phyloP scores from a whole-genome alignment of 2,797 vertebrate genomes.

The Chelmon rostratus region DNA sequence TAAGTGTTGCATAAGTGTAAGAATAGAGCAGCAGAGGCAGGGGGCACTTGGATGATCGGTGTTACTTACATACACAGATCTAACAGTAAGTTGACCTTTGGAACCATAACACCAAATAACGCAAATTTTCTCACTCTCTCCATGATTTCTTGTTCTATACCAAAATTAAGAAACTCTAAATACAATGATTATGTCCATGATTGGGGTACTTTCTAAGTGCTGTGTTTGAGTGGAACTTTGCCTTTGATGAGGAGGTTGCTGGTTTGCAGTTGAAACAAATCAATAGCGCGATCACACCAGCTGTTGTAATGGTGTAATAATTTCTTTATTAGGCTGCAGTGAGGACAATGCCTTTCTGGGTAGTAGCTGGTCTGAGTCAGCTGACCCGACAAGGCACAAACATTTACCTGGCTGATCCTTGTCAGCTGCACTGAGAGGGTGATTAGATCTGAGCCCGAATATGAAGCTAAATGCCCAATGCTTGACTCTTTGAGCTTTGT shows the following conservation, averaged over 20 bases:
- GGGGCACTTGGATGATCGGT: not conserved
- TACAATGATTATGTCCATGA: not conserved
- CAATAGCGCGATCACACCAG: conserved; percentile 34
- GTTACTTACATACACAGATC: not conserved
- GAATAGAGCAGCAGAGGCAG: not conserved
- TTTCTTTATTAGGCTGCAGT: conserved; percentile 27
- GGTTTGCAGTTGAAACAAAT: conserved; percentile 38
- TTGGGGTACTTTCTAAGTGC: not conserved
- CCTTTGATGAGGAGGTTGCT: not conserved
- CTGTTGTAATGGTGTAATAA: conserved; percentile 25
- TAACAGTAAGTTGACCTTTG: not conserved
- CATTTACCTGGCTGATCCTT: not conserved
- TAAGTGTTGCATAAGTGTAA: not conserved
- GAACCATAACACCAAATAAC: not conserved
- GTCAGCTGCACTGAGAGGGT: not conserved
- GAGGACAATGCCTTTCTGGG: not conserved
- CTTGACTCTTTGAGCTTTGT: conserved; percentile 1
- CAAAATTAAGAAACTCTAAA: too few relatives aligned
- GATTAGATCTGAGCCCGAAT: not conserved
- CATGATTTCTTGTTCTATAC: not conserved
- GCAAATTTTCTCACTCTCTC: not conserved
- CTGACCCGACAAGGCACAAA: not conserved
- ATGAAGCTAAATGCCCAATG: conserved; percentile 10
- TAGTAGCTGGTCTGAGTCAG: conserved; percentile 6
- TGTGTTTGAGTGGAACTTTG: not conserved